These are phyloP conservation scores for Albula glossodonta DNA, from an alignment of 2,113 vertebrate genomes.

Conservation along the genomic window DNA sequence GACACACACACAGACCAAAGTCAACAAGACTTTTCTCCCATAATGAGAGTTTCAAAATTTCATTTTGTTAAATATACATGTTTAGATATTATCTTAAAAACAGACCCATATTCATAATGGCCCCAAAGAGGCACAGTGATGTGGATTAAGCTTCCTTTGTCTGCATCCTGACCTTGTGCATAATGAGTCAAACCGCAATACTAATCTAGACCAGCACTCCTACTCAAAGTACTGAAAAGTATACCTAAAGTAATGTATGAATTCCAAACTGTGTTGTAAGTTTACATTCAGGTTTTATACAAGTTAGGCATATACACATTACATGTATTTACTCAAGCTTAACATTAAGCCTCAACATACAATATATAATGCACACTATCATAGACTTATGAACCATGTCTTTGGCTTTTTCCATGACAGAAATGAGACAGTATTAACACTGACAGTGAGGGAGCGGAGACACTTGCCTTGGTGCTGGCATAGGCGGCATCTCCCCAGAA, in stretches of 20 bases:
- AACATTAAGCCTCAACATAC: not conserved
- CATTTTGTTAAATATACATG: not conserved
- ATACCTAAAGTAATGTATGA: too few species aligned
- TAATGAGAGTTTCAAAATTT: not conserved
- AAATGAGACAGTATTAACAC: not conserved
- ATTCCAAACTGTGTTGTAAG: too few species aligned
- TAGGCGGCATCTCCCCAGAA: conserved; percentile 77
- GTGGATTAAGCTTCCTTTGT: too few species aligned
- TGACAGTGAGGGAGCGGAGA: not conserved
- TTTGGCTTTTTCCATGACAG: not conserved
- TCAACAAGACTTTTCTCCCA: not conserved
- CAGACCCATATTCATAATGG: not conserved
- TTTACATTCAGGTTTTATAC: too few species aligned
- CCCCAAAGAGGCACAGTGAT: too few species aligned
- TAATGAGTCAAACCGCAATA: too few species aligned
- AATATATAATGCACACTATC: not conserved
- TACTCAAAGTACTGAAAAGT: too few species aligned
- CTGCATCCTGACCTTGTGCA: too few species aligned
- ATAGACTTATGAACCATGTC: not conserved
- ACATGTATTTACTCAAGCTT: too few species aligned
- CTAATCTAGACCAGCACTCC: too few species aligned
- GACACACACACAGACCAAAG: not conserved
- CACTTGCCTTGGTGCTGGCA: conserved; percentile 66
- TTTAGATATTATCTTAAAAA: not conserved
- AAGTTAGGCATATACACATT: too few species aligned